Base-by-base conservation (phyloP, 2,113 vertebrate genomes). In the Mormoops blainvillei region DNA sequence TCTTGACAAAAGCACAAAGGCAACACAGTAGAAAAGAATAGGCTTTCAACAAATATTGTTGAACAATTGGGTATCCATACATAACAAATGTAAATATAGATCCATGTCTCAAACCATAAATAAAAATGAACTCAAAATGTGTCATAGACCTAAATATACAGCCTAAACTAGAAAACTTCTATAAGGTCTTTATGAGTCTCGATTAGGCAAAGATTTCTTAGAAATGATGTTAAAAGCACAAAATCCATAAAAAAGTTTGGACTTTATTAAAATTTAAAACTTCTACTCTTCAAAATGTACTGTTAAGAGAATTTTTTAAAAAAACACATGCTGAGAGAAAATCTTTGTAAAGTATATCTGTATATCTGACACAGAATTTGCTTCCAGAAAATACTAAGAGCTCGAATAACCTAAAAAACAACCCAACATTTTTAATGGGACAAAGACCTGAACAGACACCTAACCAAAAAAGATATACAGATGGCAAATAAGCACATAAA, bases 251-350 rank as follows among this genome's bases (percentile, higher is more conserved):
- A 86, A 73, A 52, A 89, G 61, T 65, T 45, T 67, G 41, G 31
- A 58, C 12, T 80, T 89, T 36, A 87, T 14, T 94, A 87, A 96
- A 91, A 92, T 74, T 58, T 41, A 50, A 94, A 93, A 87, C 61
- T 87, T 93, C 38, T 48, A 50, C 24, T 78, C 52, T 96, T 96
- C 31, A 95, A 94, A 95, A 80, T 16, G 56, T 41, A 80, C 31
- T 70, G 52, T 43, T 78, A 50, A 87, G 41, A 89, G 7, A 84
- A 80, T 31, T 54, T 31, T 54, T 54, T 33, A 56, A 31, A 56
- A 41, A 74, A 92, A 26, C 33, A 85, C 22, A 58, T 16, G 74
- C 20, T 43, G 10, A 33, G 10, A 73, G 18, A 91, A 58, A 65
- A 92, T 43, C 52, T 85, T 71, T 78, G 19, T 14, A 84, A 96